These are phyloP conservation scores for Haemorhous mexicanus DNA, from an alignment of 2,113 vertebrate genomes.

Conservation along the genomic window DNA sequence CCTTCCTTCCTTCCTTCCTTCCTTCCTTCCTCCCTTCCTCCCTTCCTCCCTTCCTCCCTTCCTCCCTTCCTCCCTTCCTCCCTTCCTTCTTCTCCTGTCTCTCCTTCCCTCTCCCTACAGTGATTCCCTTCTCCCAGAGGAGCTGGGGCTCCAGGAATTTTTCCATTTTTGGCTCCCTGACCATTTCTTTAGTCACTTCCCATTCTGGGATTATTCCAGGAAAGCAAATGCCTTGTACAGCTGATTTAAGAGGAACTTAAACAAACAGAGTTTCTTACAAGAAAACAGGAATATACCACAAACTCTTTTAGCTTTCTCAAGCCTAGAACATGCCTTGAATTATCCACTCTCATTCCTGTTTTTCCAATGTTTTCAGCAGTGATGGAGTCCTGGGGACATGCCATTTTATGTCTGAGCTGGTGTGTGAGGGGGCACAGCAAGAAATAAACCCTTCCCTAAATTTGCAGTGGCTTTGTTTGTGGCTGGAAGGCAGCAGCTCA, in stretches of 20 bases:
- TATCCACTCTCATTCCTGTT: background rate
- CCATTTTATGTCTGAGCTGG: background rate
- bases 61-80: too few species aligned
- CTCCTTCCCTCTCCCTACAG: background rate
- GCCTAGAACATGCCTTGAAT: background rate
- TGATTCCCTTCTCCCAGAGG: background rate
- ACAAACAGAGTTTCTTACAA: background rate
- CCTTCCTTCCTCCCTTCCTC: background rate
- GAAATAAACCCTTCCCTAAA: background rate
- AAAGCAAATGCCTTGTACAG: background rate
- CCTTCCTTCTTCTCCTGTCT: too few species aligned
- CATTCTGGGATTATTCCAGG: background rate
- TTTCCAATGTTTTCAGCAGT: background rate
- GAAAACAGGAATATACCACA: background rate
- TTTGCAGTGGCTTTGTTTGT: background rate
- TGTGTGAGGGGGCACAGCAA: background rate
- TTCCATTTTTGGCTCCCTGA: background rate
- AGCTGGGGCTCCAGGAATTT: background rate
- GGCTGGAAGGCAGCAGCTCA: background rate
- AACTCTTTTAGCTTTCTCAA: background rate
- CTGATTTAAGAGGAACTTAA: background rate
- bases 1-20: background rate
- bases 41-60: background rate
- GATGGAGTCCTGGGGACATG: background rate
- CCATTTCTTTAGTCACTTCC: background rate